Base-by-base conservation (phyloP, 2,113 vertebrate species). In the Lampris incognitus region DNA sequence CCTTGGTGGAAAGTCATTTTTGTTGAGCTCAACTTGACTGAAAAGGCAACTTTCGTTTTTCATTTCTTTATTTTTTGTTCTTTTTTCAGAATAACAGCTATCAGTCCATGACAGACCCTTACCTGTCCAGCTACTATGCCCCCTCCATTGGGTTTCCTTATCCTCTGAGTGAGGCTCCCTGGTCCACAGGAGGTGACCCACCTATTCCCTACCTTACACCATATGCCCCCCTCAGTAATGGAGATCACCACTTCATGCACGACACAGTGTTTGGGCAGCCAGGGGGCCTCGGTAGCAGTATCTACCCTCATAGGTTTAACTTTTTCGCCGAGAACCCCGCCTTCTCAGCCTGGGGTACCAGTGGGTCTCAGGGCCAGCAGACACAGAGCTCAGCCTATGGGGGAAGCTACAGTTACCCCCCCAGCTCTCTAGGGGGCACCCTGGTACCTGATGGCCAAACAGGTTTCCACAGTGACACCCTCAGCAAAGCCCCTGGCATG, bases 181-280 rank as follows among this genome's bases (percentile, higher is more conserved):
- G 98, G 98, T 99, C 98, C 39, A 99, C 97, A 2, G 98, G 97
- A 72, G 98, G 98, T 56, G 98, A 99, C 86, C 98, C 98, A 79
- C 97, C 98, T 0, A 97, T 99, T 52, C 98, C 97, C 0, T 99
- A 99, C 93, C 95, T 99, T 82, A 96, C 97, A 41, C 96, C 98
- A n/a, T 98, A 99, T 38, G 97, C 97, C 88, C 98, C 98, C 50
- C 96, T 99, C 81, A 98, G 96, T 91, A 99, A 98, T 4, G 97
- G 98, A 87, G 97, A 99, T 92, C 97, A 98, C 78, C 98, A 98
- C 76, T 99, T 99, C 81, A 95, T 99, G 97, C 97, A 97, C 0
- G 98, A 99, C 94, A 97, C 98, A 0, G 97, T 98, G 67, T 99
- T 99, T 59, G 97, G 97, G 84, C 97, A 98, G 89, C 97, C 97